Base-by-base conservation (phyloP, 2,888 invertebrate species). In the Limnephilus marmoratus region DNA sequence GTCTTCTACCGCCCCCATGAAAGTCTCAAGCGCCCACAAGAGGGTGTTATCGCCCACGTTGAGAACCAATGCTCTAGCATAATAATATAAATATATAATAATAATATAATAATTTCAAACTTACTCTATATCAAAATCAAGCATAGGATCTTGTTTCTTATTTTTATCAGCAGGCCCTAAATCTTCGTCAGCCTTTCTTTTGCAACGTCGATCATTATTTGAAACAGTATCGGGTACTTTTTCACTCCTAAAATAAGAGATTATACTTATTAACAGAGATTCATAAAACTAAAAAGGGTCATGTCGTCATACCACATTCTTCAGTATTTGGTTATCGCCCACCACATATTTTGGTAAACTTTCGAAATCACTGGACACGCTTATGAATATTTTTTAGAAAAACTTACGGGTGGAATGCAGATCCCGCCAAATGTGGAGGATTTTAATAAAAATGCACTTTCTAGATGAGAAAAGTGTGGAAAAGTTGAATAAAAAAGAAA, bases 51-150 rank as follows among this genome's bases (percentile, higher is more conserved):
- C 31, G 31, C 31, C 31, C 31, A 31, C 31, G 31, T 31, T 31
- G 31, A 31, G 31, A 31, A 31, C 31, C 31, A 31, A 31, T 31
- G 31, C 68, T 68, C 24, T 24, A 24, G 24, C 24, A 24, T 24
- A 68, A 68, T 24, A 53, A 53, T 53, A 15, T 53, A 15, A 53
- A 68, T 24, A 24, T 1, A 45, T 13, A 13, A 13, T 45, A 13
- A 24, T 68, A 7, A 24, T 1, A 45, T 13, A 13, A 13, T 45
- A 13, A 24, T 68, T 68, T 53, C 29, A n/a, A 31, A 45, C 85
- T 85, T 80, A 91, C 90, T 91, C 82, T 82, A 90, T 45, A 80
- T 85, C 90, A 85, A 88, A 34, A 91, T 91, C 89, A 31, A 41
- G 89, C 29, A 85, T 45, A 45, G 89, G 91, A 80, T 91, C 45